Percentiles rank a stretch among this genome's conserved stretches.
Conservation (phyloP, 2,797 vertebrate species). For the Pseudochromis fuscus region DNA sequence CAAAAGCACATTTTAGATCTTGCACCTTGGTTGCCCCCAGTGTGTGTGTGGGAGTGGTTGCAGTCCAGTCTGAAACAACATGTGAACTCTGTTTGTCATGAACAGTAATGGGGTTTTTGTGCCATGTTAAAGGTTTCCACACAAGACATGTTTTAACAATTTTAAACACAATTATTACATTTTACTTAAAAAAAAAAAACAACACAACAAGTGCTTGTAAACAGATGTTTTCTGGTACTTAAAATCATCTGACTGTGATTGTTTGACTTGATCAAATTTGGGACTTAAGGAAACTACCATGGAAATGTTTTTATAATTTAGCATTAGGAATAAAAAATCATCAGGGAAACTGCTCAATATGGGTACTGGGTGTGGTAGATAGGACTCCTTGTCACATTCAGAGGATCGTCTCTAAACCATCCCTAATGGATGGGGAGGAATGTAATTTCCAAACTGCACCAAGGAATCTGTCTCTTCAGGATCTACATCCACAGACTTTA, state of each 20-base stretch:
- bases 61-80: neutral
- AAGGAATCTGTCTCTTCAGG: conserved; percentile 49
- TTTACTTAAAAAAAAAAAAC: neutral
- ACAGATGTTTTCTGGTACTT: neutral
- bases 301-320: neutral
- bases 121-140: no score
- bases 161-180: neutral
- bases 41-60: conserved; percentile 47
- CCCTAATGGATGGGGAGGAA: neutral
- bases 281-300: neutral
- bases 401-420: neutral
- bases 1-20: conserved; percentile 39
- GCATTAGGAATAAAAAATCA: neutral
- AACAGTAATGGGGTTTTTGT: no score
- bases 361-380: neutral
- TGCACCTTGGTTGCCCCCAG: conserved; percentile 79
- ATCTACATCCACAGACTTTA: conserved; percentile 41
- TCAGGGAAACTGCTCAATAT: neutral
- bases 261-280: neutral
- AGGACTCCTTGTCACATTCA: neutral
- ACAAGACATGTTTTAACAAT: neutral
- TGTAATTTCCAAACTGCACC: conserved; percentile 17
- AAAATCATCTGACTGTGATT: neutral
- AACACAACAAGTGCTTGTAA: neutral
- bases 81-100: neutral